Base-by-base conservation (phyloP, 2,113 vertebrate genomes). In the Megaleporinus macrocephalus region DNA sequence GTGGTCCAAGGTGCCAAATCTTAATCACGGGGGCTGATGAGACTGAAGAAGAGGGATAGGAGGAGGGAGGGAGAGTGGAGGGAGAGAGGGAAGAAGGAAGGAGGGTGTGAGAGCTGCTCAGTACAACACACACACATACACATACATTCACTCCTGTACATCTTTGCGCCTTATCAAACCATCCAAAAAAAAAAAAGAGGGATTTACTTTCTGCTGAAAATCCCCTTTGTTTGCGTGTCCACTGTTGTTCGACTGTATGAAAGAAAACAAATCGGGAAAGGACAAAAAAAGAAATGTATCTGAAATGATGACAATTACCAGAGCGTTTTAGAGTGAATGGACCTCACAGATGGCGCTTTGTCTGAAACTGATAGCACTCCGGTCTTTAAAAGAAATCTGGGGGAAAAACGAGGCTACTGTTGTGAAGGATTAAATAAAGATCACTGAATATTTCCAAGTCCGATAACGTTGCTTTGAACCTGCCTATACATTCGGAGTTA, bases 1-100 rank as follows among this genome's bases (percentile, higher is more conserved):
- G 91, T 83, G 88, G 91, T 89, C 90, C 80, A 87, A 90, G 91
- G 90, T 92, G 90, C 89, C 91, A 92, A 91, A 88, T 91, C 86
- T 86, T 90, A 90, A 92, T 92, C 90, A 87, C 68, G 77, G 80
- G 79, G 89, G 84, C 86, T 90, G 90, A 90, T 87, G 86, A 88
- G 85, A 92, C 61, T 86, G 87, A 87, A 85, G 88, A 89, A 79
- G 74, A 78, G 80, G 84, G 82, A 78, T 82, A 74, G 73, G 79
- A 73, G 80, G 72, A 62, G 78, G 78, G 83, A 71, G 76, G 59
- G 70, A 68, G 69, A n/a, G n/a, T n/a, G 41, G 59, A 55, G 53
- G 80, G 76, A 62, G 83, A 62, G 82, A 70, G 74, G 36, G 36
- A 3, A 53, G 68, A 65, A 57, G 41, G 57, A 51, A 61, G 65